These are phyloP conservation scores for Taenaris catops DNA, from an alignment of 2,888 invertebrate genomes.

Conservation along the genomic window DNA sequence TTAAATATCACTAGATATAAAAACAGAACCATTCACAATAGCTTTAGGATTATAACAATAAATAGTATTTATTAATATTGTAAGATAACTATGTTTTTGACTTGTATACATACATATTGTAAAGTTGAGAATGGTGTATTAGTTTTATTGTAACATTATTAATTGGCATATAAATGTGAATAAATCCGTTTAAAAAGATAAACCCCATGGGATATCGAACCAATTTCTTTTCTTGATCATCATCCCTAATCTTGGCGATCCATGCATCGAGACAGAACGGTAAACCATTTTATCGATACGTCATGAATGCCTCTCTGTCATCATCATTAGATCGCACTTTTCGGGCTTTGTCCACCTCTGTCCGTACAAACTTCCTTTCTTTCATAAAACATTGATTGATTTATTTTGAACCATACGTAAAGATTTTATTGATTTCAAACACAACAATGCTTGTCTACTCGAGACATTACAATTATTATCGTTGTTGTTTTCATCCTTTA, in stretches of 20 bases:
- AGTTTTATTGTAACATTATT: constrained; percentile 70
- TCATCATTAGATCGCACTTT: constrained; percentile 75
- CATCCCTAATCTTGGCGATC: constrained; percentile 64
- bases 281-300: constrained; percentile 76
- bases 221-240: constrained; percentile 61
- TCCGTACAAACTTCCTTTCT: constrained; percentile 43
- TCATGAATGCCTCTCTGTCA: constrained; percentile 78
- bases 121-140: constrained; percentile 68
- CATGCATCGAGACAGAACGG: constrained; percentile 73
- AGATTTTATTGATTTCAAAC: constrained; percentile 32
- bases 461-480: constrained; percentile 38
- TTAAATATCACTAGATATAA: constrained; percentile 51
- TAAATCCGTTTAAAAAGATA: constrained; percentile 66
- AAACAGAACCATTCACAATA: constrained; percentile 71
- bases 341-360: constrained; percentile 66
- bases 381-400: constrained; percentile 42
- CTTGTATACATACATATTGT: constrained; percentile 76
- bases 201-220: constrained; percentile 56
- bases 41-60: constrained; percentile 74
- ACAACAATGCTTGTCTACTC: constrained; percentile 60
- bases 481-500: constrained; percentile 39
- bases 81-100: constrained; percentile 78
- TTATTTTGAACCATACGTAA: constrained; percentile 31
- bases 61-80: constrained; percentile 68
- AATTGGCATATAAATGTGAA: constrained; percentile 74